Evolutionary conservation across 92 coral and sea anemone species (phyloP), one percentile per base, ranked within the genome.

Genomic region (Nematostella vectensis): DNA sequence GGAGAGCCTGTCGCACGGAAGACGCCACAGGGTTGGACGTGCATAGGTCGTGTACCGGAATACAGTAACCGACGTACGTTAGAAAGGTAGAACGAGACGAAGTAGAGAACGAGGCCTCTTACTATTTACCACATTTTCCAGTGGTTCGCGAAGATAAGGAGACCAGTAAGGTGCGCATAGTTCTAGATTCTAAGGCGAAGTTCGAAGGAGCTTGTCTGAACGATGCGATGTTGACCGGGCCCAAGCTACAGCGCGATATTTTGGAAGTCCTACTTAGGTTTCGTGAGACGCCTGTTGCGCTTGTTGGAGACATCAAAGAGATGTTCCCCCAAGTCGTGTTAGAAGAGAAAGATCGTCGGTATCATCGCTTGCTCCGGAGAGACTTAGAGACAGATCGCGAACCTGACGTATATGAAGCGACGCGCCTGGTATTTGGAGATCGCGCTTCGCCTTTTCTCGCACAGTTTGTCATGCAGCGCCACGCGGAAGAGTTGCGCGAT

Each of bases 61-160:
- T 25, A 27, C 11, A 6, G 40, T 19, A n/a, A 22, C 26, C 24
- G 50, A 21, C 58, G 54, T 12, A 62, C 38, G 57, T 23, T 16
- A 24, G 39, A 10, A 70, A 62, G 30, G 13, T 70, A 11, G 17
- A 29, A 0, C 24, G 62, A 6, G 65, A 72, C 1, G 69, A 74
- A 28, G 56, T 1, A 19, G 29, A n/a, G 1, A 55, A 21, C 17
- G 54, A 50, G 12, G 47, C 50, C 8, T 33, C 69, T 62, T 72
- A 70, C 59, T 54, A 71, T 18, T 61, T 78, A 2, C 85, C 85
- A 11, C 85, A 60, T 48, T 73, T 79, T 52, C 81, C 80, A 4
- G 71, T 54, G 2, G 30, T 73, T 38, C 55, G 48, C 2, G 64
- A 67, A 26, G 83, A 77, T 20, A 79, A 31, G 36, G 54, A 68